These are phyloP conservation scores for Apotomis capreana DNA, from an alignment of 2,888 invertebrate genomes.

Conservation along the genomic window DNA sequence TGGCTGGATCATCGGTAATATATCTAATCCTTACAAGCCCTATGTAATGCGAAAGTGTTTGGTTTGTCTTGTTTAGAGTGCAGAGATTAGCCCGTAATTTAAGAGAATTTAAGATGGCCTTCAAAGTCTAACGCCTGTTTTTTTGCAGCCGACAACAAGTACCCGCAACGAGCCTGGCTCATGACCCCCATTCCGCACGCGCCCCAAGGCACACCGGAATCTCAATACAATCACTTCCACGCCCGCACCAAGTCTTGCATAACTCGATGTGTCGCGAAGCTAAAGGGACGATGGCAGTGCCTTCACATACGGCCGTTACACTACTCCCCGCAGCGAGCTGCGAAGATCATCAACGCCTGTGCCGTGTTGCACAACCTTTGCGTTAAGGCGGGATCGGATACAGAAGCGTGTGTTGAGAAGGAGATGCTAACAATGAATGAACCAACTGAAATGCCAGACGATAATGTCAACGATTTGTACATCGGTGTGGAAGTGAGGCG, in stretches of 20 bases:
- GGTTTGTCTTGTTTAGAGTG: too few species aligned
- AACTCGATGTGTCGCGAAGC: constrained; percentile 59
- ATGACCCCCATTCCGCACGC: constrained; percentile 65
- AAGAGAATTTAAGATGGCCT: too few species aligned
- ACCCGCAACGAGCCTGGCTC: constrained; percentile 64
- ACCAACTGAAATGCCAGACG: constrained; percentile 60
- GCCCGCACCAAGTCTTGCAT: constrained; percentile 60
- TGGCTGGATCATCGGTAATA: constrained; percentile 63
- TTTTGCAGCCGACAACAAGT: constrained; percentile 61
- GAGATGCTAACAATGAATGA: constrained; percentile 57
- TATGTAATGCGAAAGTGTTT: too few species aligned
- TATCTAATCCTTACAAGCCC: background rate
- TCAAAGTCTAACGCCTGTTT: background rate
- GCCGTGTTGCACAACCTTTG: constrained; percentile 64
- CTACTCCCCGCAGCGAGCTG: constrained; percentile 63
- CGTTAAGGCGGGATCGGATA: constrained; percentile 56
- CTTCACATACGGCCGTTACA: constrained; percentile 62
- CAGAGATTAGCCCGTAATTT: too few species aligned
- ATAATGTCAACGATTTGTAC: constrained; percentile 64
- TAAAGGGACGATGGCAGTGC: constrained; percentile 65
- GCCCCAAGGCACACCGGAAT: constrained; percentile 63
- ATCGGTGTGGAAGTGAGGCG: constrained; percentile 64
- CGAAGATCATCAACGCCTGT: constrained; percentile 68
- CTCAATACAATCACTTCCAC: constrained; percentile 65
- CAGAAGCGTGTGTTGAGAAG: constrained; percentile 54